Base-by-base conservation (phyloP, 1,140 invertebrate species). In the Drosophila lini region DNA sequence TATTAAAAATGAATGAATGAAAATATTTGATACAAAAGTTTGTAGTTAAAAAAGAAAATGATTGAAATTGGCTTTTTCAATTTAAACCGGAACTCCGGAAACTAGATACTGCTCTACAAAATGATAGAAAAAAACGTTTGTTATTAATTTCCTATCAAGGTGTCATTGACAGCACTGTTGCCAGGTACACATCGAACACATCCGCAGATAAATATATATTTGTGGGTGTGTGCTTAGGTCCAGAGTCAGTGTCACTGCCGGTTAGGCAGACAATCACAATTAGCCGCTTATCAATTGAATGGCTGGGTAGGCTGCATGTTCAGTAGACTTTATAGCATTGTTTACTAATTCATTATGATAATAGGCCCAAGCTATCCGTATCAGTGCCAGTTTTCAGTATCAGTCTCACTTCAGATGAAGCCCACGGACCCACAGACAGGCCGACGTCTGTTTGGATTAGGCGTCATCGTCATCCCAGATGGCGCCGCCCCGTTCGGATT, bases 261-360 rank as follows among this genome's bases (percentile, higher is more conserved):
- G 36, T 25, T 19, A 45, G 36, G 25, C 52, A 34, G 62, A 50
- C 50, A 70, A 76, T 71, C 63, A 65, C 47, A 62, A 59, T 74
- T 74, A 69, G 62, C 15, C 34, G 59, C 69, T 85, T 85, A 85
- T 85, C 81, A 86, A 81, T 85, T 55, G 38, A 47, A 63, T 57
- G 48, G 22, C 57, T 44, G 47, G 44, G 34, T 31, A 52, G 59
- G 53, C 10, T 64, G 48, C 57, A 47, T 78, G 34, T 74, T 59
- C 42, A 56, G 60, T 73, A 64, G 36, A 81, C 52, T 70, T 81
- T 74, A 74, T 74, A 60, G 41, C 50, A 57, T 13, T 83, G 80
- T 79, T 76, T 83, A 59, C 80, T 64, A 79, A 50, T 73, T 71
- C 73, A 71, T 74, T 67, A 74, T 78, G 68, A 71, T 53, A 71